A percentile compares a stretch with the other conserved stretches of the same genome.
phyloP scores from a whole-genome alignment of 2,113 vertebrate genomes.

The Colius striatus region DNA sequence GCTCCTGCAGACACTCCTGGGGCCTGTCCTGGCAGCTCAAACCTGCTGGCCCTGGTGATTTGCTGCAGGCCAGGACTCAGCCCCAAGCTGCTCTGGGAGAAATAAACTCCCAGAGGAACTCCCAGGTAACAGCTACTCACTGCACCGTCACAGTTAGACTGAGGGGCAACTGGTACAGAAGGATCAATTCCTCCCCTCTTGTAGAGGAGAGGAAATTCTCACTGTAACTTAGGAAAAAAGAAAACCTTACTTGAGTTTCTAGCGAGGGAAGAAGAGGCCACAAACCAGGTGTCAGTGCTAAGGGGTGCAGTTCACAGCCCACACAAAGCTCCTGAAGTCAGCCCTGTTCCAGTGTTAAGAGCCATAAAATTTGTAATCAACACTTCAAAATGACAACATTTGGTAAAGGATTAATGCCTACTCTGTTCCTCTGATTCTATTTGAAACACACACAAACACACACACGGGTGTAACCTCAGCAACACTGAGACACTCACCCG shows the following conservation, averaged over 20 bases:
- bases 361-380: too few relatives aligned
- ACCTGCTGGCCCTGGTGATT: too few relatives aligned
- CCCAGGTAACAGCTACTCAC: accelerated
- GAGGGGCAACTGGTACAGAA: not conserved
- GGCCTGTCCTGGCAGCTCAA: too few relatives aligned
- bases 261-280: not conserved
- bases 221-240: not conserved
- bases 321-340: not conserved
- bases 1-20: accelerated
- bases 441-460: accelerated
- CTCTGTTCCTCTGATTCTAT: not conserved
- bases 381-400: accelerated
- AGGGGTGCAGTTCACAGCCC: not conserved
- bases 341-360: not conserved
- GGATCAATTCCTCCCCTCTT: not conserved
- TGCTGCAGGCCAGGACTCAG: too few relatives aligned
- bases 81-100: not conserved
- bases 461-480: not conserved
- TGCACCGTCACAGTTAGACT: accelerated
- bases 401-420: accelerated
- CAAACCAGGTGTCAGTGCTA: not conserved
- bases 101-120: not conserved
- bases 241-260: not conserved
- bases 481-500: accelerated
- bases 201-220: not conserved